Base-by-base conservation (phyloP, 2,797 vertebrate genomes). In the Phrynocephalus guinanensis region DNA sequence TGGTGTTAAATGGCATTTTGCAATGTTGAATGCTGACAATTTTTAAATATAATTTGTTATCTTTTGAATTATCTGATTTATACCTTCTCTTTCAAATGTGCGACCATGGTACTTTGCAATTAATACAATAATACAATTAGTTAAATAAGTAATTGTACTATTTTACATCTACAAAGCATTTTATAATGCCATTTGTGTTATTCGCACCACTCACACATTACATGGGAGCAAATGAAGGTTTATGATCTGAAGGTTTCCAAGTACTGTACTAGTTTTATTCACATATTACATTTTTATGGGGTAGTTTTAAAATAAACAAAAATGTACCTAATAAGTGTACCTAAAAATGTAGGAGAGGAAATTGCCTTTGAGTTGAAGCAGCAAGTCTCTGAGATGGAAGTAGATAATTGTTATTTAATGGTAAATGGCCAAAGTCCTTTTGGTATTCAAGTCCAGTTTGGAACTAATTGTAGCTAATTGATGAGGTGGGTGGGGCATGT, bases 111-210 rank as follows among this genome's bases (percentile, higher is more conserved):
- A 33, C 8, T 8, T 63, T 79, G 13, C 28, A 60, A 79, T 30
- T 16, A 79, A 79, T 56, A 30, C 6, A 66, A 50, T 50, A 82
- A 16, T 71, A 30, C 48, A 72, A 71, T 83, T 83, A 44, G 56
- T n/a, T 80, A 91, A 79, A 87, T 90, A 78, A 18, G 75, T 92
- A 68, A 44, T 78, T 92, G 90, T 2, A 3, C 77, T 92, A 50
- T 50, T 79, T 33, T 79, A 70, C n/a, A 52, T 33, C 76, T 70
- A 30, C 79, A 91, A 6, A 0, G 10, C 0, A 0, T 66, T 38
- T 73, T 88, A 85, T 48, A 87, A 63, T 73, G 80, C 50, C 26
- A 60, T 76, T 88, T 87, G 78, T 10, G 84, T 75, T 1, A 0
- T 56, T 81, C 71, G 70, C 77, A 16, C 85, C 93, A 63, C 72